Evolutionary conservation across 2,113 vertebrate genomes (phyloP), one percentile per base, ranked within the genome.

Genomic region (Nothobranchius furzeri): DNA sequence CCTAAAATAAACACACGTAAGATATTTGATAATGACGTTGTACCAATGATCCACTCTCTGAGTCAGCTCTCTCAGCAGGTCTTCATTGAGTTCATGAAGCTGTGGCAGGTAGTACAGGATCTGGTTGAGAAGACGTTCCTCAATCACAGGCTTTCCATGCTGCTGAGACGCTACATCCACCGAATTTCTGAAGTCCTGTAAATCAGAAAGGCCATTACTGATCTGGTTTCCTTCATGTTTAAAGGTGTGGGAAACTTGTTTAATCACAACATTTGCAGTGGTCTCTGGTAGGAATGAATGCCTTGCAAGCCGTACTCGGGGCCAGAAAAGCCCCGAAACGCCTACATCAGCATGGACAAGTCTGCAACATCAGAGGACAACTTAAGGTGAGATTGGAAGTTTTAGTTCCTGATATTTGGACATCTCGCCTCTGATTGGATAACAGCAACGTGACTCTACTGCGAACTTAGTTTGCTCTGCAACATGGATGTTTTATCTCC

Each of bases 41-140:
- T 95, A 98, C 96, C 96, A 98, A 75, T 93, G 89, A 60, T 91
- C 89, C 81, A 98, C 90, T 71, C 96, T 90, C 75, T 96, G 93
- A 85, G 95, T 91, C 80, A 99, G 91, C 79, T 99, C 98, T 70
- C 90, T 93, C 78, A 99, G 93, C 75, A 99, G 94, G 86, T 97
- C 95, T 17, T 95, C 89, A 88, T 99, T 99, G 70, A 99, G 95
- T 79, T 98, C 94, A 0, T 98, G 98, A 42, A 99, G 94, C 87
- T 99, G 98, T 63, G 98, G 98, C 75, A 99, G 93, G 86, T 95
- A 96, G 89, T 97, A 98, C 1, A 99, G 91, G 83, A 99, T 98
- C 93, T 98, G 97, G 89, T 95, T 96, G 80, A 99, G 92, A 48
- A 94, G 86, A 60, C 94, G 94, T 58, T 99, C 98, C 82, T 99